These are phyloP conservation scores for Amphiura filiformis DNA, from an alignment of 35 echinoderm and acorn worm genomes.

Conservation along the genomic window DNA sequence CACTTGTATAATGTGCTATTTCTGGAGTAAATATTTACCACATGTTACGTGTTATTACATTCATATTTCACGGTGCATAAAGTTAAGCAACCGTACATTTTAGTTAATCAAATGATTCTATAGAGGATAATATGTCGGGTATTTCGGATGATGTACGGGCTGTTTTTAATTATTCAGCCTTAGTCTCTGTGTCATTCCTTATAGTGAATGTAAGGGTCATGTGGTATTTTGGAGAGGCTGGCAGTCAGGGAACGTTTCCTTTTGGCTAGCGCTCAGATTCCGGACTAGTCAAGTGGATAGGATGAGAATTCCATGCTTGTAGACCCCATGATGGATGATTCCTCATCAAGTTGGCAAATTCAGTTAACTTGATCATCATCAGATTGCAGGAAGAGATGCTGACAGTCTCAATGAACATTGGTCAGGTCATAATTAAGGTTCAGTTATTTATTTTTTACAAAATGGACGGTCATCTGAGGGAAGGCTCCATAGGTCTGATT, in stretches of 20 bases:
- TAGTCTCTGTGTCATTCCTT: not conserved
- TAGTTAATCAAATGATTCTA: too few relatives aligned
- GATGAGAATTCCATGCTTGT: not conserved
- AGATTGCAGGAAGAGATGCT: not conserved
- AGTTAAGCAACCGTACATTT: too few relatives aligned
- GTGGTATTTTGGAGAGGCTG: not conserved
- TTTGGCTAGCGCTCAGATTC: not conserved
- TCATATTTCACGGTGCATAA: too few relatives aligned
- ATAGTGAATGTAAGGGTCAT: not conserved
- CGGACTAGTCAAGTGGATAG: not conserved
- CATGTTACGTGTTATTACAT: too few relatives aligned
- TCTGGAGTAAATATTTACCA: too few relatives aligned
- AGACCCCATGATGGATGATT: not conserved
- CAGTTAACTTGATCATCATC: not conserved
- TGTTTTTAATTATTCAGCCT: not conserved
- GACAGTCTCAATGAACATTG: not conserved
- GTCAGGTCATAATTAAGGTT: not conserved
- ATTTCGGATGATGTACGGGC: not conserved
- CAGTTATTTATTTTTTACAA: not conserved
- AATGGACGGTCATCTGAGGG: not conserved
- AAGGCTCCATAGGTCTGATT: not conserved
- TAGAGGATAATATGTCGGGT: not conserved
- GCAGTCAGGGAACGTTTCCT: not conserved
- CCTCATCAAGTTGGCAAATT: not conserved
- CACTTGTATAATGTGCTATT: too few relatives aligned